Evolutionary conservation across 1,140 invertebrate genomes (phyloP), one percentile per base, ranked within the genome.

Genomic region (Drosophila oshimai): DNA sequence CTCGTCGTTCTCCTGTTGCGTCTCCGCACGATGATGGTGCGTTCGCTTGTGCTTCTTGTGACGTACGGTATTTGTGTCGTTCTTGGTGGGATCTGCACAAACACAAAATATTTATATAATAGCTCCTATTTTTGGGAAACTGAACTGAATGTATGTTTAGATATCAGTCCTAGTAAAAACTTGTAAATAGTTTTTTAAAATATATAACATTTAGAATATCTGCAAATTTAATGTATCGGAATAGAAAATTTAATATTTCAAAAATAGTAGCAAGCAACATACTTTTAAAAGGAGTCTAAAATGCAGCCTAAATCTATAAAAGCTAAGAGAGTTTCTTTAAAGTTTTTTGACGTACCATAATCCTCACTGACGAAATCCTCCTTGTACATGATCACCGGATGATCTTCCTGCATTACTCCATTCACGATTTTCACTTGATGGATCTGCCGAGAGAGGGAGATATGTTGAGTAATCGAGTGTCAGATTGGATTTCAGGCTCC

Each of bases 361-460:
- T 90, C 89, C 37, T 90, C 89, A 36, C 22, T 84, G 22, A 90
- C 89, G 28, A 90, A 89, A 36, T 90, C 89, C 54, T 90, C 89
- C 41, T 90, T 90, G 54, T 90, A 90, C 74, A 90, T 89, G 12
- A 90, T 58, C 65, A 89, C 62, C 17, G 89, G 89, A 64, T 90
- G 89, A 61, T 90, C 78, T 49, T 90, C 74, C 12, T 73, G 60
- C 39, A 83, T 37, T 0, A 80, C 36, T 5, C 89, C 89, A 41
- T 90, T 33, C 7, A 89, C 67, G 4, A 90, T 6, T 17, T 69
- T 70, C 0, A 89, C 77, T 24, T 74, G 77, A 55, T 90, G 89
- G 20, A 90, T 51, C 89, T 90, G 54, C 13, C 37, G 13, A 2
- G 0, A 26, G 17, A 36, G 4, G 17, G 5, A 12, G 12, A 29